Conservation (phyloP, 2,113 vertebrate genomes). For the Phaethornis superciliosus region DNA sequence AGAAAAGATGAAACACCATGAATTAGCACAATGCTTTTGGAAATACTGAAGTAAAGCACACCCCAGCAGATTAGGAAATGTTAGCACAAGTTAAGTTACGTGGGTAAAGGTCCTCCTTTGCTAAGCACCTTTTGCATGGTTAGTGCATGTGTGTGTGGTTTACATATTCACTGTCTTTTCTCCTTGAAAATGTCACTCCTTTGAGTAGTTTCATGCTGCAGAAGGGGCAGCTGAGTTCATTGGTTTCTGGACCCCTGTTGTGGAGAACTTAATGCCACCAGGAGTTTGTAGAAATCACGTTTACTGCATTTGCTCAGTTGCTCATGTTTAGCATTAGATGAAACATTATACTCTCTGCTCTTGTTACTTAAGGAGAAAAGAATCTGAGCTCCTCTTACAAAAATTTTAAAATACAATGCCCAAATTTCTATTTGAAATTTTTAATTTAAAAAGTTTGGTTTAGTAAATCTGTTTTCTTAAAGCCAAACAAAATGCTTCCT, state of each 20-base stretch:
- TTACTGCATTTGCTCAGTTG: not conserved
- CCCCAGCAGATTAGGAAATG: not conserved
- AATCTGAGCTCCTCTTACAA: not conserved
- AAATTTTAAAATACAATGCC: not conserved
- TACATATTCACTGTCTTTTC: not conserved
- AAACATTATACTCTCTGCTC: not conserved
- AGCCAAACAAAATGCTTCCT: not conserved
- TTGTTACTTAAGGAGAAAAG: not conserved
- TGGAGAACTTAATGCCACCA: not conserved
- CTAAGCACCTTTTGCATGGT: not conserved
- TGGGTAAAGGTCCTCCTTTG: not conserved
- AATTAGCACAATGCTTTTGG: not conserved
- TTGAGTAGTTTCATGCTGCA: not conserved
- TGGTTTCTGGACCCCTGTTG: not conserved
- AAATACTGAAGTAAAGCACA: not conserved
- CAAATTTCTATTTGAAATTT: not conserved
- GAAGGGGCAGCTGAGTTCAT: not conserved
- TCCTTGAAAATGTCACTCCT: not conserved
- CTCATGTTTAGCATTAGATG: not conserved
- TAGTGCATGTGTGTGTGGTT: not conserved
- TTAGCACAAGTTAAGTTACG: not conserved
- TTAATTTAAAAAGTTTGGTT: not conserved
- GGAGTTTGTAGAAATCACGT: not conserved
- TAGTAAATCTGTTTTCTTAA: not conserved
- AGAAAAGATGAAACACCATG: not conserved